These are phyloP conservation scores for Pararge aegeria DNA, from an alignment of 1,140 invertebrate genomes.

Conservation along the genomic window DNA sequence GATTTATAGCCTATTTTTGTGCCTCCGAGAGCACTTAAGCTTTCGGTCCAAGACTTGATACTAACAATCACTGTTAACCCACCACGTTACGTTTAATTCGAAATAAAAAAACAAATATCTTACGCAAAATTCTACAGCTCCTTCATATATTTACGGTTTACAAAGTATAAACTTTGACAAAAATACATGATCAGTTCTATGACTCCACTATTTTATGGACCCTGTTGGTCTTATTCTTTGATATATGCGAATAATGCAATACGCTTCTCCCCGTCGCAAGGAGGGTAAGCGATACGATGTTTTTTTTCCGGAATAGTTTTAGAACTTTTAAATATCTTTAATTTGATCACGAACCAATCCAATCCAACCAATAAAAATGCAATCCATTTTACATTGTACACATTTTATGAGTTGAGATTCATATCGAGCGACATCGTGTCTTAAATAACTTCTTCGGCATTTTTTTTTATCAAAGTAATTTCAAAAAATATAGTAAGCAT, in stretches of 20 bases:
- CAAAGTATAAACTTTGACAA: no score
- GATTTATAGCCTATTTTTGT: no score
- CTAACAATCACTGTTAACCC: no score
- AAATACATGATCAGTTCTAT: no score
- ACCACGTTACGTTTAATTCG: no score
- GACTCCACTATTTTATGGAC: no score
- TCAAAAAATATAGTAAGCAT: not conserved
- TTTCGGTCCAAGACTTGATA: no score
- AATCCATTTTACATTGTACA: not conserved
- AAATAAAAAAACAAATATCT: no score
- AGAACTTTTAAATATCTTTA: constrained; percentile 8
- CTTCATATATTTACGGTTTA: no score
- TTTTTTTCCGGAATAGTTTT: not conserved
- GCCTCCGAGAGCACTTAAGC: no score
- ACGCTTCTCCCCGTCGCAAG: not conserved
- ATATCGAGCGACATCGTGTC: not conserved
- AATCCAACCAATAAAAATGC: not conserved
- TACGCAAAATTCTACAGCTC: no score
- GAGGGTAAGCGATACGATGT: not conserved
- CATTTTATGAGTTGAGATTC: not conserved
- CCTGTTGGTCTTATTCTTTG: not conserved
- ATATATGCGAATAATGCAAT: not conserved
- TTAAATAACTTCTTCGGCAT: not conserved
- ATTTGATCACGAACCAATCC: not conserved
- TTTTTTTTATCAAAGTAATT: not conserved